Evolutionary conservation across 2,113 vertebrate genomes (phyloP), one percentile per base, ranked within the genome.

Genomic region (Triplophysa siluroides): DNA sequence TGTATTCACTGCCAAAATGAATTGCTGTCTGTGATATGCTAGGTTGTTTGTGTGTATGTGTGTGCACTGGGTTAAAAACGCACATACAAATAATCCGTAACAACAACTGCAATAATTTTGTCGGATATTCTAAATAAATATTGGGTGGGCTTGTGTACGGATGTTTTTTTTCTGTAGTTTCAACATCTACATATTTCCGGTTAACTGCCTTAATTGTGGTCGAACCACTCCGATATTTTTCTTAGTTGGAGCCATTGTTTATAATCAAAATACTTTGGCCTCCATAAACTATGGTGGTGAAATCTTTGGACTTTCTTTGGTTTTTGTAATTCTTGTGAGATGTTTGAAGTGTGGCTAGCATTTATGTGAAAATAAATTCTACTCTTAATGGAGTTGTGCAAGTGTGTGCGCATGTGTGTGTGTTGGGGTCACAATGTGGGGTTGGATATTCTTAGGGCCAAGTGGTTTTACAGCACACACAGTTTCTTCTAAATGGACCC

Each of bases 241-340:
- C 33, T 41, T 33, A 38, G n/a, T 16, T 21, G 67, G 24, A 33
- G 65, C n/a, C 69, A 52, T 61, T 77, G 61, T 80, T 72, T 80
- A 72, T 61, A 73, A 18, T 29, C 52, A 69, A 50, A 79, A 76
- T 76, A 45, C 50, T 83, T 80, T 41, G 66, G 26, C 11, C 60
- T 23, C 26, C 54, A 73, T 23, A 78, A 73, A 80, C 60, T 61
- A 65, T 61, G 58, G 61, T 71, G 19, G 54, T n/a, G 58, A 41
- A 47, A 85, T 86, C 81, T 85, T 84, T 85, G 83, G 18, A 23
- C 69, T 81, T 78, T 88, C 89, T 88, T 83, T 87, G 85, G 81
- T 38, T 83, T 81, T 88, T 76, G 76, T 87, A 84, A 89, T 88
- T 85, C 82, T 23, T 85, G 76, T 85, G 79, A 45, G 78, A 83